Evolutionary conservation across 2,888 invertebrate species (phyloP).

Genomic region (Tachystola acroxantha): DNA sequence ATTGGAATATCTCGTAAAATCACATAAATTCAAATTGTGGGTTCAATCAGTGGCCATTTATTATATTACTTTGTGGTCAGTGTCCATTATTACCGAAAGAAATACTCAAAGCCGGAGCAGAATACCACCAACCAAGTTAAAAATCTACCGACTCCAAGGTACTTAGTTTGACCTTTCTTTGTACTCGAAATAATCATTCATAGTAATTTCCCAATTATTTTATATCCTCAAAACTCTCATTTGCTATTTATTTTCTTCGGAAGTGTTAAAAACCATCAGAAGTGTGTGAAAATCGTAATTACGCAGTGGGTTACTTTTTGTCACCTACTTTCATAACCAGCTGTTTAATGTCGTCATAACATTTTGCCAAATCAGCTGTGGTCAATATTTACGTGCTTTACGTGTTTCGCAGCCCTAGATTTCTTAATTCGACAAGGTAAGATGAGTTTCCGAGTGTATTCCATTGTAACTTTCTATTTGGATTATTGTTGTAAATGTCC

Average conservation of each 20-base stretch:
- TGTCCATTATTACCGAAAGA: not conserved
- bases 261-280: not conserved
- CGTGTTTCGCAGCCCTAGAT: too few species aligned
- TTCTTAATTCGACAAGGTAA: too few species aligned
- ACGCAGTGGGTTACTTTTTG: conserved; percentile 7
- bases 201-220: conserved; percentile 6
- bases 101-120: too few species aligned
- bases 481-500: too few species aligned
- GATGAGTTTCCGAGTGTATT: too few species aligned
- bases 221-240: too few species aligned
- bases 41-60: too few species aligned
- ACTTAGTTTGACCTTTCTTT: conserved; percentile 49
- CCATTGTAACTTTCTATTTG: too few species aligned
- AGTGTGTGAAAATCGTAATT: conserved; percentile 4
- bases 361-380: not conserved
- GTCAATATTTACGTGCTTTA: not conserved
- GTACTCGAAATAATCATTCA: conserved; percentile 39
- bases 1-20: too few species aligned
- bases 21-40: too few species aligned
- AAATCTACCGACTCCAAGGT: conserved; percentile 12
- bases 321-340: conserved; percentile 10
- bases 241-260: too few species aligned
- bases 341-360: conserved; percentile 12
- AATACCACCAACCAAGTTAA: not conserved
- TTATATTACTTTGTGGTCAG: too few species aligned